A percentile compares a stretch with the other conserved stretches of the same genome.
Evolutionary conservation across 2,888 invertebrate species (phyloP).

Genomic region (Hedya salicella): DNA sequence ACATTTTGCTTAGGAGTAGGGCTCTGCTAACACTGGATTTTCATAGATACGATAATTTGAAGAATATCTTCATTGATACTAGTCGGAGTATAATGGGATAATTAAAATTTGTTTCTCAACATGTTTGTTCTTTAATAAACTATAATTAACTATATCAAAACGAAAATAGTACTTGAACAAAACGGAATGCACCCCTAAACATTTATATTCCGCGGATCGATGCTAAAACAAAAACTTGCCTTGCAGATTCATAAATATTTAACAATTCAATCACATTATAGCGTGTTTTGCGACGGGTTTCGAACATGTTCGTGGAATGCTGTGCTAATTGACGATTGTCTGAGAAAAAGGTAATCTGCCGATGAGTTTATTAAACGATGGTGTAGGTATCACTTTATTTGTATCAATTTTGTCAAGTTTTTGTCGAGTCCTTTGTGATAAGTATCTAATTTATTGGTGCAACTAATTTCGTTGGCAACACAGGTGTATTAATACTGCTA

Average conservation of each 20-base stretch:
- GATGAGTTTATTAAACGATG: constrained; percentile 31
- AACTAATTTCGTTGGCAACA: not conserved
- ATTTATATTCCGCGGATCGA: constrained; percentile 27
- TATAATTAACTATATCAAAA: constrained; percentile 5
- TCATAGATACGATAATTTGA: no score
- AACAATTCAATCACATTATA: constrained; percentile 68
- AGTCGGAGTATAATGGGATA: no score
- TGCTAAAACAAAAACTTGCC: constrained; percentile 34
- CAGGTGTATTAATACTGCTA: not conserved
- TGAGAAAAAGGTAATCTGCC: constrained; percentile 18
- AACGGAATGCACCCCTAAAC: not conserved
- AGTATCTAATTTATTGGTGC: constrained; percentile 8
- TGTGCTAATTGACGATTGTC: constrained; percentile 23
- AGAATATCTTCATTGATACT: no score
- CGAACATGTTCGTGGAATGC: constrained; percentile 15
- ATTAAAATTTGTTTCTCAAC: no score
- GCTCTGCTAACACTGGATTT: no score
- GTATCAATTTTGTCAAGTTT: constrained; percentile 2
- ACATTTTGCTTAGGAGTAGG: no score
- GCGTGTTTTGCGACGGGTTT: constrained; percentile 57
- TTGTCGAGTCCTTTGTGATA: constrained; percentile 12
- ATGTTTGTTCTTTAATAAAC: not conserved
- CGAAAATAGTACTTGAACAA: not conserved
- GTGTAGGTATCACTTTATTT: constrained; percentile 23
- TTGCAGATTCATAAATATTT: constrained; percentile 62